Conservation (phyloP, 2,113 vertebrate genomes). For the Sebastes fasciatus region DNA sequence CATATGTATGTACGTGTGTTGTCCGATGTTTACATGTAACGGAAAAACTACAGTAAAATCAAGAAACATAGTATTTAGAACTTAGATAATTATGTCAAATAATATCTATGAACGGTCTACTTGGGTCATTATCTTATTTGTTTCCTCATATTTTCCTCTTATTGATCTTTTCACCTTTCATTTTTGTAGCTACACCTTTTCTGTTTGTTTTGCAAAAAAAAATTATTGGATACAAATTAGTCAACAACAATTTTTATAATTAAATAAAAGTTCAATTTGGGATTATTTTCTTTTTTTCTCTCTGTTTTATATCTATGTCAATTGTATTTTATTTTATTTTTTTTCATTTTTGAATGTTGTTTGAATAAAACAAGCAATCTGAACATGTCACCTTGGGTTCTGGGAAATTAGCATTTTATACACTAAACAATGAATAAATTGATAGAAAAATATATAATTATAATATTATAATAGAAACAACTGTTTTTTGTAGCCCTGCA, state of each 20-base stretch:
- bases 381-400: background rate
- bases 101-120: background rate
- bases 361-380: slow-evolving; percentile 1
- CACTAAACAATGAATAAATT: background rate
- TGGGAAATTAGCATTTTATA: background rate
- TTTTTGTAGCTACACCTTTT: background rate
- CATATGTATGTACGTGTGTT: background rate
- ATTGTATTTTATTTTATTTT: background rate
- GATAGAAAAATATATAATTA: background rate
- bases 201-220: background rate
- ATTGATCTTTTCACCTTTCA: background rate
- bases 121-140: background rate
- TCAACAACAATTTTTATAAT: background rate
- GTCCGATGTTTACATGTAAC: background rate
- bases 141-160: background rate
- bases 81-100: background rate
- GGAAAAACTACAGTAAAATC: background rate
- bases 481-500: background rate
- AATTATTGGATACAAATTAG: background rate
- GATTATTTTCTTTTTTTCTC: background rate
- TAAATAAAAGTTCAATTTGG: background rate
- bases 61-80: background rate
- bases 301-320: background rate
- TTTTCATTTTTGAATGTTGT: background rate
- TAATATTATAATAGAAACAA: background rate